A percentile compares a stretch with the other conserved stretches of the same genome.
Conservation (phyloP, 2,797 vertebrate species). For the Ctenopoma kingsleyae region DNA sequence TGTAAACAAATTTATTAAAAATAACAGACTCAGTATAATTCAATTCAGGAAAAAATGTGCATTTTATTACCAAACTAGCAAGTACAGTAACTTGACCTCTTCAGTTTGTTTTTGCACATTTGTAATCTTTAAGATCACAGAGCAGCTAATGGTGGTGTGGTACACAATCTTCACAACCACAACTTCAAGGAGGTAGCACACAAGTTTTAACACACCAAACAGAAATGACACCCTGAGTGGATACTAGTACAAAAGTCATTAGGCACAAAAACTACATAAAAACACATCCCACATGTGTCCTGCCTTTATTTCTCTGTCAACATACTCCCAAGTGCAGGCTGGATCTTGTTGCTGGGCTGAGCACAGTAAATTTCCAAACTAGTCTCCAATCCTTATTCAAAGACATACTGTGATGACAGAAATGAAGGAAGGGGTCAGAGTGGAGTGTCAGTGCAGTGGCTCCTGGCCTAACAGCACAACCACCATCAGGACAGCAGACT, state of each 20-base stretch:
- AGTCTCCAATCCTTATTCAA: not conserved
- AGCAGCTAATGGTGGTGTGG: not conserved
- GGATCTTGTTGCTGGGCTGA: not conserved
- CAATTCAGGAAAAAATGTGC: not conserved
- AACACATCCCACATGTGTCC: not conserved
- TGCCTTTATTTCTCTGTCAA: conserved; percentile 5
- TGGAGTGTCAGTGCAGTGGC: not conserved
- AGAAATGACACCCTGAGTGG: conserved; percentile 12
- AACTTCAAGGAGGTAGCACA: not conserved
- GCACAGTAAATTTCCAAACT: conserved; percentile 1
- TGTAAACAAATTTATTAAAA: not conserved
- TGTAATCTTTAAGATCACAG: conserved; percentile 10
- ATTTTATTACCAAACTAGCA: conserved; percentile 1
- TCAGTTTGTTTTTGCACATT: not conserved
- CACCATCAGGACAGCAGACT: conserved; percentile 55
- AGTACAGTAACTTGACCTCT: not conserved
- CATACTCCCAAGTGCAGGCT: conserved; percentile 2
- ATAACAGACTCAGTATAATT: not conserved
- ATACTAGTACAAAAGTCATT: not conserved
- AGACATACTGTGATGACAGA: conserved; percentile 1
- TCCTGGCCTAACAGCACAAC: conserved; percentile 27
- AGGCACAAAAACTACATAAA: conserved; percentile 5
- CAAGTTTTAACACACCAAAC: conserved; percentile 62
- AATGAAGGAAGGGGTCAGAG: conserved; percentile 13
- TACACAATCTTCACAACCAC: conserved; percentile 29